Percentiles rank a stretch among this genome's conserved stretches.
Evolutionary conservation across 2,797 vertebrate genomes (phyloP).

Genomic region (Phoeniculus purpureus): DNA sequence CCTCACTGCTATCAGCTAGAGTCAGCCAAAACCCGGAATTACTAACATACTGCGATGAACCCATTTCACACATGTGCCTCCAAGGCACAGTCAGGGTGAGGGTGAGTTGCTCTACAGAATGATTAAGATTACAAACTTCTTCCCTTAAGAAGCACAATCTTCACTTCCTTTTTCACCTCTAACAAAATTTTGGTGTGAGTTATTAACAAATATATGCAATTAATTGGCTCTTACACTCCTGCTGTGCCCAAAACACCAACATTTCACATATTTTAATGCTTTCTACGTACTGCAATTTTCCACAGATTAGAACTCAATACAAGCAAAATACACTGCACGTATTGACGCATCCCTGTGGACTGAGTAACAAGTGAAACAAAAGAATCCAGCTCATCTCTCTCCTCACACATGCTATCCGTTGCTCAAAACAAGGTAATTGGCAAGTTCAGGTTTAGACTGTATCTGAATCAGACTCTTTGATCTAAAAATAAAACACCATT

Average conservation of each 20-base stretch:
- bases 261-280: neutral
- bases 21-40: neutral
- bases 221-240: neutral
- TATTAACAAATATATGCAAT: neutral
- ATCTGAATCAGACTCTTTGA: neutral
- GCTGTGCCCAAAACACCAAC: neutral
- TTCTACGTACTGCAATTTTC: neutral
- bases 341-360: neutral
- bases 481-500: constrained; percentile 14
- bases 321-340: neutral
- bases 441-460: constrained; percentile 4
- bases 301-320: neutral
- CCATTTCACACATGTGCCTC: neutral
- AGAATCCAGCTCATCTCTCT: neutral
- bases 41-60: neutral
- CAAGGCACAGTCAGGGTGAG: neutral
- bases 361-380: neutral
- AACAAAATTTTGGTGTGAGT: neutral
- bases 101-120: neutral
- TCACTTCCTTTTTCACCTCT: neutral
- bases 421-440: neutral
- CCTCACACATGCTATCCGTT: neutral
- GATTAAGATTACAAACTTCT: neutral
- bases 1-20: neutral
- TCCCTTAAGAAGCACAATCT: neutral